Conservation (phyloP, 2,113 vertebrate species). For the Catagonus wagneri region DNA sequence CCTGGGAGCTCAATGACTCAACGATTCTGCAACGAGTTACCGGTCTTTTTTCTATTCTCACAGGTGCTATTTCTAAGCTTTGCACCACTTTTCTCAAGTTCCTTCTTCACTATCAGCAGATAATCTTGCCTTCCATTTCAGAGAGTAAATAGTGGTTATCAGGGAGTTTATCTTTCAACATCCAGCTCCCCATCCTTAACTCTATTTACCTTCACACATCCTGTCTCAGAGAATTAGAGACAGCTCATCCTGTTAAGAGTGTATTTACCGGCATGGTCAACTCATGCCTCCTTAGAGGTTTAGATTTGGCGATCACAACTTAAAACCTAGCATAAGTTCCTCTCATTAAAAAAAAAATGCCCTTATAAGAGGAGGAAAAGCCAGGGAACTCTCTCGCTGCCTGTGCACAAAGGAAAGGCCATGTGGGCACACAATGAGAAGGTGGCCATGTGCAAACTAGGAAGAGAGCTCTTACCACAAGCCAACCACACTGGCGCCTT, state of each 20-base stretch:
- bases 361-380: not conserved
- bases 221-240: slow-evolving; percentile 37
- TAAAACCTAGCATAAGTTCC: not conserved
- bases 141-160: slow-evolving; percentile 66
- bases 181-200: not conserved
- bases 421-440: not conserved
- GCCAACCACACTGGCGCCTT: not conserved
- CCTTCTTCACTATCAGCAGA: slow-evolving; percentile 59
- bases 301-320: not conserved
- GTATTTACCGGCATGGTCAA: not conserved
- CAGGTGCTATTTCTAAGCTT: slow-evolving; percentile 54
- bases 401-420: not conserved
- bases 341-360: not conserved
- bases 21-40: not conserved
- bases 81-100: slow-evolving; percentile 39
- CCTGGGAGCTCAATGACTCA: not conserved
- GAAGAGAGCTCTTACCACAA: not conserved
- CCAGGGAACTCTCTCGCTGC: not conserved
- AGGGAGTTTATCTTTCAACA: slow-evolving; percentile 54
- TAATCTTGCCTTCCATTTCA: slow-evolving; percentile 68
- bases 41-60: not conserved
- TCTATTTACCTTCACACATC: slow-evolving; percentile 52
- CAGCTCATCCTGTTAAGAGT: not conserved
- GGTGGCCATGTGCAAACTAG: not conserved
- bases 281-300: not conserved